Percentiles rank a stretch among this genome's conserved stretches.
phyloP scores from a whole-genome alignment of 2,888 invertebrate genomes.

The Lathronympha strigana region DNA sequence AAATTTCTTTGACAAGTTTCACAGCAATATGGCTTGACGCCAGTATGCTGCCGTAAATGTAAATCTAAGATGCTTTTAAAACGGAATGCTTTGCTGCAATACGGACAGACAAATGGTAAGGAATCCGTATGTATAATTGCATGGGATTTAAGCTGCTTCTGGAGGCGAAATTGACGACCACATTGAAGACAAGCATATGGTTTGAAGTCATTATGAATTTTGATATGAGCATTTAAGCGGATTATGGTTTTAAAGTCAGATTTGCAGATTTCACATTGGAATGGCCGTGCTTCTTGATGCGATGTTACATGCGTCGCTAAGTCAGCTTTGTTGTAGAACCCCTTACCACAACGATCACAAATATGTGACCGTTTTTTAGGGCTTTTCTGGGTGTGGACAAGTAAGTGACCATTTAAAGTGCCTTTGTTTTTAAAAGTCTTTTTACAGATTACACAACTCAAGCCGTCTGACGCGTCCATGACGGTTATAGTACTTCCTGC shows the following conservation, averaged over 20 bases:
- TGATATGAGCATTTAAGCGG: conserved; percentile 58
- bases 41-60: conserved; percentile 87
- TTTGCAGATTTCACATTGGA: conserved; percentile 69
- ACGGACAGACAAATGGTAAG: conserved; percentile 88
- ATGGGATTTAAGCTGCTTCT: conserved; percentile 83
- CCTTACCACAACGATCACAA: conserved; percentile 70
- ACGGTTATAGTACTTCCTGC: conserved; percentile 48
- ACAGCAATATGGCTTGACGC: conserved; percentile 88
- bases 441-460: conserved; percentile 63
- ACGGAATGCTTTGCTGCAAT: conserved; percentile 88
- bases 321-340: conserved; percentile 60
- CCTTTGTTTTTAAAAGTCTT: conserved; percentile 61
- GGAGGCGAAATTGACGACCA: conserved; percentile 58
- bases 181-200: conserved; percentile 64
- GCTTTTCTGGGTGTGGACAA: conserved; percentile 78
- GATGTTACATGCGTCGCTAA: conserved; percentile 58
- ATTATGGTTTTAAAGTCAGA: conserved; percentile 58
- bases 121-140: conserved; percentile 88
- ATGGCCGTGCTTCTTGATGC: conserved; percentile 63
- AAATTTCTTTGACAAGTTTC: conserved; percentile 86
- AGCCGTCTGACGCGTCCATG: conserved; percentile 48
- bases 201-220: conserved; percentile 58
- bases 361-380: conserved; percentile 58
- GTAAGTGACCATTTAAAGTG: conserved; percentile 77
- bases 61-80: conserved; percentile 87